Evolutionary conservation across 2,113 vertebrate species (phyloP), one percentile per base, ranked within the genome.

Genomic region (Gambusia affinis): DNA sequence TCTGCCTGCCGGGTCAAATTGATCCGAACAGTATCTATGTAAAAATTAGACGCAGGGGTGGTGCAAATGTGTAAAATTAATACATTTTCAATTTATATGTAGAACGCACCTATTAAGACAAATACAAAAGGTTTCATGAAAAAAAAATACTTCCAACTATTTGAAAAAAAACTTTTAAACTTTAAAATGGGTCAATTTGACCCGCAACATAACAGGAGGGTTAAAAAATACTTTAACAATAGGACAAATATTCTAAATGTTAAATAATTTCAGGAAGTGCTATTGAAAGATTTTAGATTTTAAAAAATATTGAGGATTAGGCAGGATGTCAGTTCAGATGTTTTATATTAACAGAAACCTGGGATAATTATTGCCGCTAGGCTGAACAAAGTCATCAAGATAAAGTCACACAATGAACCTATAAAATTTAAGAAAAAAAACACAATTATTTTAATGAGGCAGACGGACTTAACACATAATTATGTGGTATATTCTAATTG

Each of bases 381-480:
- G 51, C 51, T 57, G 51, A 11, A 57, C 51, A 57, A n/a, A 57
- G 22, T n/a, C 51, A 57, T 57, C 24, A 57, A 57, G 24, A 24
- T 57, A n/a, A 57, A 57, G n/a, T 57, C 24, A 57, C 51, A 57
- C 64, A 73, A 57, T 28, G 14, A 35, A 65, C 60, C 12, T 60
- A 15, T 0, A 35, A 27, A 67, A 33, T 15, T 60, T 37, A 11
- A 37, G 11, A 27, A 63, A 6, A 15, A 60, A 30, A 62, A 22
- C 4, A 65, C 1, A 47, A 19, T 47, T 19, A 4, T 39, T 61
- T 22, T 27, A 62, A 39, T 12, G 15, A 71, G 29, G 4, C 39
- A 39, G 12, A 64, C 12, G 27, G 12, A 11, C 28, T 60, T 61
- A 28, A 51, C 2, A 1, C 12, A 47, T 63, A 35, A 28, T 4